Evolutionary conservation across 1,140 invertebrate species (phyloP), one percentile per base, ranked within the genome.

Genomic region (Monomorium pharaonis): DNA sequence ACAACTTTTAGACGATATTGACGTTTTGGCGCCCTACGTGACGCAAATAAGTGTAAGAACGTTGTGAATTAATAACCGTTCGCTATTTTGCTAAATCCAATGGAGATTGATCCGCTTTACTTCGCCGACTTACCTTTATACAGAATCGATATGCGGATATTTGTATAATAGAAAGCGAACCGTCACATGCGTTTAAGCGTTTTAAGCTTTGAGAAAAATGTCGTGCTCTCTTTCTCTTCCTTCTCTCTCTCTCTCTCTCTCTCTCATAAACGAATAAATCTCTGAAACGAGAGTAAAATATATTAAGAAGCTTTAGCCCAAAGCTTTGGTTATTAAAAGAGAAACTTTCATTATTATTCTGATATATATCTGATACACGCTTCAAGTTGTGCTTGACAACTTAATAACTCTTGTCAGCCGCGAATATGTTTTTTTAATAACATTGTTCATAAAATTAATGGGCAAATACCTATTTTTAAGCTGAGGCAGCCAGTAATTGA

Each of bases 61-160:
- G 9, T 9, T n/a, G 21, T 84, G 44, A 84, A 77, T 84, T 77
- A 84, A 63, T 84, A 84, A 84, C 16, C 9, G 21, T 42, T 33
- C 10, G 58, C 81, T 84, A 84, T 84, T 84, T 63, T 63, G 72
- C 3, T 7, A 37, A 65, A 76, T 37, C 47, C 44, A 30, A 63
- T 84, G 44, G 9, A 14, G 24, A 63, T 54, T 77, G 81, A 84
- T 84, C 9, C n/a, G 5, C 47, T 16, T 60, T 30, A 33, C 54
- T 1, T 54, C 10, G 44, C 14, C 49, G 27, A 7, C 10, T 74
- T 74, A 21, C 18, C 51, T 62, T 84, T 4, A 3, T 37, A 51
- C 1, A 21, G 12, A 77, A 62, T 84, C 58, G 24, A 77, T 60
- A n/a, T 56, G 44, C 18, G 21, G 16, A 42, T n/a, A n/a, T n/a